Conservation (phyloP, 1,140 invertebrate species). For the Drosophila athabasca region DNA sequence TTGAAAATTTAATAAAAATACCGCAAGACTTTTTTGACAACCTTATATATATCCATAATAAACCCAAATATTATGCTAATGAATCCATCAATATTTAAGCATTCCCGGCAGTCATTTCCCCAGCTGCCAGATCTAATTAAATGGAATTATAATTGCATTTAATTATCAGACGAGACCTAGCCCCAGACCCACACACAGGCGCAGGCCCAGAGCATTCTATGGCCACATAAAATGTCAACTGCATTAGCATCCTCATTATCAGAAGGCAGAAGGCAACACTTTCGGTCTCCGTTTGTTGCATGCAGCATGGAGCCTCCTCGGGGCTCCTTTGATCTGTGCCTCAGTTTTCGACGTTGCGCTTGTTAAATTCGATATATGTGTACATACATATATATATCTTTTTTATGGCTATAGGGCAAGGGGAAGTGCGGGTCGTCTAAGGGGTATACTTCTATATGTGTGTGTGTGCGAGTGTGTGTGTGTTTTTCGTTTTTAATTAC, state of each 20-base stretch:
- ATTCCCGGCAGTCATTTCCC: slow-evolving; percentile 15
- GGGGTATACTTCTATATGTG: neutral
- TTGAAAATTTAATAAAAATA: no score
- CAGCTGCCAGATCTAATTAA: slow-evolving; percentile 72
- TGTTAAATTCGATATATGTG: slow-evolving; percentile 76
- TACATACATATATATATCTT: slow-evolving; percentile 39
- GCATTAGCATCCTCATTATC: slow-evolving; percentile 76
- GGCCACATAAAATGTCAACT: slow-evolving; percentile 74
- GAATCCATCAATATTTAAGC: slow-evolving; percentile 62
- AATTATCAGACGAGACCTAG: slow-evolving; percentile 52
- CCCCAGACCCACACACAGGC: neutral
- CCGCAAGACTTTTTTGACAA: no score
- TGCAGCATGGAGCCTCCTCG: slow-evolving; percentile 5
- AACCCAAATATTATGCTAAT: slow-evolving; percentile 65
- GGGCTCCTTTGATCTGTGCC: slow-evolving; percentile 64
- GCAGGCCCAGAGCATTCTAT: slow-evolving; percentile 26
- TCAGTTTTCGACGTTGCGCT: slow-evolving; percentile 48
- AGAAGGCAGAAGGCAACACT: slow-evolving; percentile 50
- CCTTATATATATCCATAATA: slow-evolving; percentile 29
- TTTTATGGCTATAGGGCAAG: slow-evolving; percentile 33
- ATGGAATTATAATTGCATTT: slow-evolving; percentile 74
- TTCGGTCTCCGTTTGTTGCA: slow-evolving; percentile 24
- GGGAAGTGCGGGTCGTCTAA: slow-evolving; percentile 8
- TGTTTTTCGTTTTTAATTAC: slow-evolving; percentile 79
- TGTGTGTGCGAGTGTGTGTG: slow-evolving; percentile 44